phyloP scores from a whole-genome alignment of 1,140 invertebrate genomes.

The Physella acuta region DNA sequence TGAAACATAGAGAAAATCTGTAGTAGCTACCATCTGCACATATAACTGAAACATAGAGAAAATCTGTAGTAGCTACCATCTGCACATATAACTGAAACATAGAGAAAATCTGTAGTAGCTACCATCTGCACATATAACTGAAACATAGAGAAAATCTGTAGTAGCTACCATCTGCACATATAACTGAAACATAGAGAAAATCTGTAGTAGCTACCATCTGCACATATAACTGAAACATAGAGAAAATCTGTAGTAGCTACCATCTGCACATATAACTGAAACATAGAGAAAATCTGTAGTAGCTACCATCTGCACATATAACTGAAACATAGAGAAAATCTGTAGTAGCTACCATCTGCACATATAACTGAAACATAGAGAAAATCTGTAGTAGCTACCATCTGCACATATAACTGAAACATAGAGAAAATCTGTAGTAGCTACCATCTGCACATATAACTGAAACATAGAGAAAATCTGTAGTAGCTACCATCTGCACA shows the following conservation, averaged over 20 bases:
- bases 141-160: conserved; percentile 90
- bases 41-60: conserved; percentile 73
- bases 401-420: conserved; percentile 81
- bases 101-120: conserved; percentile 97
- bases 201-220: conserved; percentile 96
- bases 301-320: conserved; percentile 94
- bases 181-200: conserved; percentile 77
- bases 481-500: conserved; percentile 97
- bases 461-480: conserved; percentile 83
- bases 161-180: conserved; percentile 96
- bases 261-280: conserved; percentile 84
- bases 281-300: conserved; percentile 93
- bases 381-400: conserved; percentile 96
- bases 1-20: conserved; percentile 83
- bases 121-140: conserved; percentile 87
- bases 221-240: conserved; percentile 80
- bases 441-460: conserved; percentile 91
- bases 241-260: conserved; percentile 95
- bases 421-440: conserved; percentile 96
- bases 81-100: conserved; percentile 76
- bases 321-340: conserved; percentile 79
- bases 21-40: conserved; percentile 97
- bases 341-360: conserved; percentile 96
- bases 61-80: conserved; percentile 98
- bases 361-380: conserved; percentile 79